Percentiles rank a stretch among this genome's conserved stretches.
phyloP scores from a whole-genome alignment of 2,888 invertebrate species.

The Thymelicus lineola region DNA sequence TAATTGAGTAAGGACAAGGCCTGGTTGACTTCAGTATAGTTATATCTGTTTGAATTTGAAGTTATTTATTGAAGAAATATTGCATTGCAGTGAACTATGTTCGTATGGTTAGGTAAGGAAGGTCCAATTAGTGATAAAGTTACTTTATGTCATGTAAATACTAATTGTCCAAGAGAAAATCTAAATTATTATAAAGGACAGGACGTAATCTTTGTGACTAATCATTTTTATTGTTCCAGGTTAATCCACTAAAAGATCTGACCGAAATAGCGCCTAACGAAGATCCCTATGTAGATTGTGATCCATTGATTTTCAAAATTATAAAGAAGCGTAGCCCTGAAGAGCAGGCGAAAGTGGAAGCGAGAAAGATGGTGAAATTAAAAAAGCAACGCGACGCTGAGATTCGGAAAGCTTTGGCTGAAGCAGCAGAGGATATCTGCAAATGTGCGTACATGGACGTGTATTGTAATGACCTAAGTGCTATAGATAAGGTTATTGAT shows the following conservation, averaged over 20 bases:
- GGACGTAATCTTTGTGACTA: too few species aligned
- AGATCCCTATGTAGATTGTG: constrained; percentile 88
- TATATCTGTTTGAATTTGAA: too few species aligned
- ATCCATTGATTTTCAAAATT: constrained; percentile 88
- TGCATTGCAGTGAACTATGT: too few species aligned
- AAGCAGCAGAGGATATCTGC: constrained; percentile 75
- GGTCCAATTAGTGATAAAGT: too few species aligned
- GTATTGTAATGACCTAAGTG: constrained; percentile 74
- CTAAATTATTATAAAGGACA: too few species aligned
- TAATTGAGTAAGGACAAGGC: too few species aligned
- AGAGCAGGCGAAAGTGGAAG: constrained; percentile 81
- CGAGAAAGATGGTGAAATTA: constrained; percentile 81
- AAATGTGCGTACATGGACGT: constrained; percentile 83
- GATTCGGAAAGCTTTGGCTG: constrained; percentile 77
- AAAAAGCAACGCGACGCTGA: constrained; percentile 83
- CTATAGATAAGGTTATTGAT: constrained; percentile 77
- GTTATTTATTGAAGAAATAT: too few species aligned
- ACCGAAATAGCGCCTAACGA: constrained; percentile 84
- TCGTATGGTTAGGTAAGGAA: too few species aligned
- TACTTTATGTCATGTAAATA: too few species aligned
- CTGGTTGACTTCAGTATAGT: too few species aligned
- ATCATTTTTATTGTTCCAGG: constrained; percentile 53
- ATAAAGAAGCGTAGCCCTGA: constrained; percentile 85
- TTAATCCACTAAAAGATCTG: constrained; percentile 88
- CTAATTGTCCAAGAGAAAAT: too few species aligned